These are phyloP conservation scores for Cyclura pinguis DNA, from an alignment of 2,797 vertebrate genomes.

Conservation along the genomic window DNA sequence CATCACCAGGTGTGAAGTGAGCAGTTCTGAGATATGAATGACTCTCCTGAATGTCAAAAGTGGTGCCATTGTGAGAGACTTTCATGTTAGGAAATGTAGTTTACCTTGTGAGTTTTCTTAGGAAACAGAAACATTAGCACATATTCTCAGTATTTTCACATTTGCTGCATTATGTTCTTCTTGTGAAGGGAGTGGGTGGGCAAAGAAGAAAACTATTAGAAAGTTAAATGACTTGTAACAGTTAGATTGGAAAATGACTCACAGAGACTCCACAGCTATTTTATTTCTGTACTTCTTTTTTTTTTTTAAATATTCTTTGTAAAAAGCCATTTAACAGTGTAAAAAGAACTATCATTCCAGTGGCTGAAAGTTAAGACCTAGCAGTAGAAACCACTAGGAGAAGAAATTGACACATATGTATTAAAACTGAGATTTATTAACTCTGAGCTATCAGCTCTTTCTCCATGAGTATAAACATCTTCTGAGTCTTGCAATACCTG, in stretches of 20 bases:
- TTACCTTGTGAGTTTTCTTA: slow-evolving; percentile 63
- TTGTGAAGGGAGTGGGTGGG: not conserved
- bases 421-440: slow-evolving; percentile 60
- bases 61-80: slow-evolving; percentile 61
- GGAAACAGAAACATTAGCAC: slow-evolving; percentile 51
- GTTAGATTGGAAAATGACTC: slow-evolving; percentile 39
- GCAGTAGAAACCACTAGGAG: slow-evolving; percentile 30
- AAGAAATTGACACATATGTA: slow-evolving; percentile 45
- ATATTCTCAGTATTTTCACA: slow-evolving; percentile 14
- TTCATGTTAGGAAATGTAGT: slow-evolving; percentile 65
- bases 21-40: slow-evolving; percentile 63
- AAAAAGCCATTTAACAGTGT: slow-evolving; percentile 11
- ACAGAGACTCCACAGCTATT: slow-evolving; percentile 27
- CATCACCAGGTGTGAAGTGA: slow-evolving; percentile 67
- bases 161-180: slow-evolving; percentile 10
- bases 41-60: slow-evolving; percentile 50
- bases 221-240: slow-evolving; percentile 35
- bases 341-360: not conserved
- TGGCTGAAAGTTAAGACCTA: slow-evolving; percentile 16
- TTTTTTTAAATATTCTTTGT: slow-evolving; percentile 19
- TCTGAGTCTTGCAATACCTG: slow-evolving; percentile 41
- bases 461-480: slow-evolving; percentile 12
- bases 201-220: slow-evolving; percentile 29
- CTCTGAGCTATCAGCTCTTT: slow-evolving; percentile 53
- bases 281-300: slow-evolving; percentile 41